These are phyloP conservation scores for Aphelinus atriplicis DNA, from an alignment of 1,140 invertebrate genomes.

Conservation along the genomic window DNA sequence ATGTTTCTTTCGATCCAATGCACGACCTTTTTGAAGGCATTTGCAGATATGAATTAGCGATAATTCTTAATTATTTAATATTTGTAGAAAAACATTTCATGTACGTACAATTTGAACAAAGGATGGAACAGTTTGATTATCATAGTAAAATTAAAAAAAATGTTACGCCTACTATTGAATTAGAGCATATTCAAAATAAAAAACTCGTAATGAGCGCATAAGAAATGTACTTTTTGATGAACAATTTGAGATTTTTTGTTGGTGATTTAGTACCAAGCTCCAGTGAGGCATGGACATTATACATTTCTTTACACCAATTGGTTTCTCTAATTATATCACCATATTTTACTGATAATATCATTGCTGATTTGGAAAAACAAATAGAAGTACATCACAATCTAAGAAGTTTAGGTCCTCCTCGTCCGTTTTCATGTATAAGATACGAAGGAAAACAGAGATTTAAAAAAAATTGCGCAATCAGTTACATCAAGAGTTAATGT, in stretches of 20 bases:
- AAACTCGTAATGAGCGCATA: constrained; percentile 44
- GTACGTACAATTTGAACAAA: constrained; percentile 39
- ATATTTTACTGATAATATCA: constrained; percentile 15
- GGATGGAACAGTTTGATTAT: constrained; percentile 41
- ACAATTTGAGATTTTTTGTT: constrained; percentile 41
- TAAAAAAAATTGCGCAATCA: constrained; percentile 38
- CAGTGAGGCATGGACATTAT: constrained; percentile 45
- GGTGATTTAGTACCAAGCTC: constrained; percentile 45
- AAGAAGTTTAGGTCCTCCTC: constrained; percentile 38
- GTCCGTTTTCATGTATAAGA: constrained; percentile 36
- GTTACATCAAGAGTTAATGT: constrained; percentile 39
- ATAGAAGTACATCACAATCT: constrained; percentile 39
- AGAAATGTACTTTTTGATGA: constrained; percentile 45
- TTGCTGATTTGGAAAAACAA: constrained; percentile 15
- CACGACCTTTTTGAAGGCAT: constrained; percentile 38
- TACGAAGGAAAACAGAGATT: constrained; percentile 43
- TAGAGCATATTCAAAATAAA: constrained; percentile 39
- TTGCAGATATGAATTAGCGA: no score
- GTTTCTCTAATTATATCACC: constrained; percentile 39
- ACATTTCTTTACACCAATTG: constrained; percentile 43
- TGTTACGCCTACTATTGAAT: constrained; percentile 37
- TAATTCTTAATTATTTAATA: constrained; percentile 41
- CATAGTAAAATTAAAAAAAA: constrained; percentile 26
- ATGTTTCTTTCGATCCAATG: constrained; percentile 42
- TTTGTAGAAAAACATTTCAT: constrained; percentile 35